phyloP scores from a whole-genome alignment of 2,888 invertebrate genomes.

The Acleris laterana region DNA sequence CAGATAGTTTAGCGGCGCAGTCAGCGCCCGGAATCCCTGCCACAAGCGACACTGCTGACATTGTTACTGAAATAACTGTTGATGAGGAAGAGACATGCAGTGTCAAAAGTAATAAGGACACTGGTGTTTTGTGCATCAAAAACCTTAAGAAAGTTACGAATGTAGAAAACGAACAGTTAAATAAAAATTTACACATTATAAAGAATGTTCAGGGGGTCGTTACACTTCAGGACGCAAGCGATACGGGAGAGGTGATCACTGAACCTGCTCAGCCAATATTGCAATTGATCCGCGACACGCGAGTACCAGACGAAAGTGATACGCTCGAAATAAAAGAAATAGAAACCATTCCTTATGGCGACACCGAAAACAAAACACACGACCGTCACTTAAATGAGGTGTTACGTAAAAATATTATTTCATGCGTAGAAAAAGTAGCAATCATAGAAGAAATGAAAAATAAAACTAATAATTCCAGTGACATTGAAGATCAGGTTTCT shows the following conservation, averaged over 20 bases:
- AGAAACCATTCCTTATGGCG: conserved; percentile 47
- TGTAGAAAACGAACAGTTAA: conserved; percentile 77
- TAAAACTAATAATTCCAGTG: conserved; percentile 59
- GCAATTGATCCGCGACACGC: conserved; percentile 22
- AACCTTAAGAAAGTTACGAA: conserved; percentile 77
- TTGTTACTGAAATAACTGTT: conserved; percentile 41
- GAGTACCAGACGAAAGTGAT: conserved; percentile 33
- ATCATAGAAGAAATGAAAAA: conserved; percentile 75
- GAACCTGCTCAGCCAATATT: conserved; percentile 37
- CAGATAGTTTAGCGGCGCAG: conserved; percentile 42
- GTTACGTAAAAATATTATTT: conserved; percentile 72
- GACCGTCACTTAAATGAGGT: conserved; percentile 68
- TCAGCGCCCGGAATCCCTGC: conserved; percentile 40
- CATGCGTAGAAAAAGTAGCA: conserved; percentile 77
- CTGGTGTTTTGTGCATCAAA: conserved; percentile 49
- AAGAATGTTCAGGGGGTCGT: conserved; percentile 53
- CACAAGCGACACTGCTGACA: conserved; percentile 42
- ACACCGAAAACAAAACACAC: conserved; percentile 53
- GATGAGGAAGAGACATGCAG: conserved; percentile 52
- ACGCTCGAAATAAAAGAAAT: conserved; percentile 55
- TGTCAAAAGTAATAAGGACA: conserved; percentile 57
- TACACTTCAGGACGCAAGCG: conserved; percentile 46
- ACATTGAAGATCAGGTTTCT: conserved; percentile 67
- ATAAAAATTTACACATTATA: conserved; percentile 64
- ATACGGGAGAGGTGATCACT: conserved; percentile 40